Percentiles rank a stretch among this genome's conserved stretches.
Conservation (phyloP, 2,888 invertebrate genomes). For the Caenorhabditis japonica region DNA sequence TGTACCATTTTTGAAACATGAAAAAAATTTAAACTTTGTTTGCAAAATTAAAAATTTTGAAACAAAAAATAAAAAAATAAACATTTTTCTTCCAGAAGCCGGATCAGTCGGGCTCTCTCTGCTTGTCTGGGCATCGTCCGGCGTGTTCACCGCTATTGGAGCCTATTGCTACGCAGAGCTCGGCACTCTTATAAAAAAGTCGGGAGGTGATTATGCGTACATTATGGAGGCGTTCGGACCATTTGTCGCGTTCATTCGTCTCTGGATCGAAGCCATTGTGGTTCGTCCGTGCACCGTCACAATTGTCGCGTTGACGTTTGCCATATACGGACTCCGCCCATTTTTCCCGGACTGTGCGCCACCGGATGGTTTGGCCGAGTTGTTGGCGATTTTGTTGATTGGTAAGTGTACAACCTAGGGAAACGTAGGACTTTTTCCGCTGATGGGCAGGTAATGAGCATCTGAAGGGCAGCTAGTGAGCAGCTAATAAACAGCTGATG, state of each 20-base stretch:
- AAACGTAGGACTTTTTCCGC: too few relatives aligned
- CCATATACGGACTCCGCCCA: constrained; percentile 94
- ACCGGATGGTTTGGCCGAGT: constrained; percentile 87
- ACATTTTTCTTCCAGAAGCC: constrained; percentile 80
- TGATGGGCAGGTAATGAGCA: too few relatives aligned
- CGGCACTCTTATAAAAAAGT: constrained; percentile 78
- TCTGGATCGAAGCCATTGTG: constrained; percentile 99
- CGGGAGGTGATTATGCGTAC: constrained; percentile 92
- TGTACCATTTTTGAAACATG: neutral
- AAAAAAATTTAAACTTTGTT: too few relatives aligned
- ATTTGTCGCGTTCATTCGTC: constrained; percentile 92
- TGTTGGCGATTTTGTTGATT: constrained; percentile 93
- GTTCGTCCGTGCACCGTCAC: constrained; percentile 90
- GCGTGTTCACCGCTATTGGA: constrained; percentile 94
- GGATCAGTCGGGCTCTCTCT: constrained; percentile 94
- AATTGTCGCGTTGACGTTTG: constrained; percentile 96
- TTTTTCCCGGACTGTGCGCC: constrained; percentile 94
- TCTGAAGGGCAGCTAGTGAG: too few relatives aligned
- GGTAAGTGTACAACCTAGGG: too few relatives aligned
- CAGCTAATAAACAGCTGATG: too few relatives aligned
- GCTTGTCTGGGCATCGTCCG: constrained; percentile 91
- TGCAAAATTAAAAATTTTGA: too few relatives aligned
- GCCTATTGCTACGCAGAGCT: constrained; percentile 98
- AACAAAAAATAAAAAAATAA: neutral
- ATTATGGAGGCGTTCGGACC: constrained; percentile 99